Evolutionary conservation across 2,797 vertebrate species (phyloP).

Genomic region (Protosalanx chinensis): DNA sequence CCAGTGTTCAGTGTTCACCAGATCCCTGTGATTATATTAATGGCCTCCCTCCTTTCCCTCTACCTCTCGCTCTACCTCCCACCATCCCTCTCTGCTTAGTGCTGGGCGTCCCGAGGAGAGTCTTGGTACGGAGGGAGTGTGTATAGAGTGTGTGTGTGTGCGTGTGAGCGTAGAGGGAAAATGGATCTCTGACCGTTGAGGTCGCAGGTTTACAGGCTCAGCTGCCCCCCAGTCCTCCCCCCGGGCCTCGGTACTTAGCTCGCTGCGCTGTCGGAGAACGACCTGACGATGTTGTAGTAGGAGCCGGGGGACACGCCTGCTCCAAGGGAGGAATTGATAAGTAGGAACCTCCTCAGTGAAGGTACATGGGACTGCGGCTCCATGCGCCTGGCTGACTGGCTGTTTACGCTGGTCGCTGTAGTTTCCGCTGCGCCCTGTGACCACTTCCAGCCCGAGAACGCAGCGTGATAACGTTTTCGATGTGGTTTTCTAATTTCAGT

Average conservation of each 20-base stretch:
- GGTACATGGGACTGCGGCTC: conserved; percentile 44
- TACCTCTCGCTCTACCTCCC: too few relatives aligned
- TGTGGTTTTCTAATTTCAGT: conserved; percentile 43
- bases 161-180: conserved; percentile 27
- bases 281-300: conserved; percentile 16
- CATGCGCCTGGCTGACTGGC: conserved; percentile 44
- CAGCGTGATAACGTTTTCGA: conserved; percentile 34
- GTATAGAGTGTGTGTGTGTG: background rate
- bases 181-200: conserved; percentile 47
- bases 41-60: conserved; percentile 42
- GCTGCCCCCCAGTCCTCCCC: conserved; percentile 30
- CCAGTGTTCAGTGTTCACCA: conserved; percentile 47
- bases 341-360: conserved; percentile 30
- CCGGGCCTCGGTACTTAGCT: conserved; percentile 42
- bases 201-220: conserved; percentile 41
- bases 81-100: too few relatives aligned
- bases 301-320: background rate
- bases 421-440: conserved; percentile 52
- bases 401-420: conserved; percentile 52
- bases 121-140: background rate
- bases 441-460: background rate
- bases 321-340: conserved; percentile 36
- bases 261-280: conserved; percentile 33
- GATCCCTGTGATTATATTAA: conserved; percentile 76
- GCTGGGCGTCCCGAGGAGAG: conserved; percentile 26